These are phyloP conservation scores for Amphilophus citrinellus DNA, from an alignment of 2,113 vertebrate species.

Conservation along the genomic window DNA sequence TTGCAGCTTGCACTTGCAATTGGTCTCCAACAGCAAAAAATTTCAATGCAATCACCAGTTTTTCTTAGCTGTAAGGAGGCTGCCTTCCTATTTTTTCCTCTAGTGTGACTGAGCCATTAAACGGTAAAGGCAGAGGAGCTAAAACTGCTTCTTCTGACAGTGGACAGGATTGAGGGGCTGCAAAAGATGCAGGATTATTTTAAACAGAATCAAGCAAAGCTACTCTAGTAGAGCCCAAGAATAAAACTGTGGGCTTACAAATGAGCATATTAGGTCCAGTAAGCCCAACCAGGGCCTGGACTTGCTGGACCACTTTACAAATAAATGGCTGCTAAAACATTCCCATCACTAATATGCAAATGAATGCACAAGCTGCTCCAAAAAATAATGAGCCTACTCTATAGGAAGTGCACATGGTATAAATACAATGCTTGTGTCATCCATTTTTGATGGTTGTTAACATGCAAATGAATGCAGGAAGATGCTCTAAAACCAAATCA, in stretches of 20 bases:
- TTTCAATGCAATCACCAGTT: not conserved
- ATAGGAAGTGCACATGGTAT: not conserved
- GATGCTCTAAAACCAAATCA: not conserved
- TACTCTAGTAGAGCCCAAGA: not conserved
- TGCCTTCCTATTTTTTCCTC: not conserved
- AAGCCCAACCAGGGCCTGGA: not conserved
- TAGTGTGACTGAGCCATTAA: not conserved
- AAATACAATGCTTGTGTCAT: conserved; percentile 14
- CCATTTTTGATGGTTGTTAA: conserved; percentile 3
- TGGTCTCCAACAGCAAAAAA: too few species aligned
- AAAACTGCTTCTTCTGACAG: not conserved
- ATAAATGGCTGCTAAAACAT: not conserved
- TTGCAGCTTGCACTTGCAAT: too few species aligned
- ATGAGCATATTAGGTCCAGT: not conserved
- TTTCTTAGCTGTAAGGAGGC: not conserved
- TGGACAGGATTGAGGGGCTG: not conserved
- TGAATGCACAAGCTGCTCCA: not conserved
- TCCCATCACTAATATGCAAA: conserved; percentile 6
- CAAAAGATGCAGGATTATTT: not conserved
- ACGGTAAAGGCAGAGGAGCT: not conserved
- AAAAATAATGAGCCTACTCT: conserved; percentile 5
- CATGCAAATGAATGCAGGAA: conserved; percentile 24
- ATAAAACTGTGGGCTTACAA: not conserved
- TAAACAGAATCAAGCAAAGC: not conserved
- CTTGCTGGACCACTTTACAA: conserved; percentile 2